A percentile compares a stretch with the other conserved stretches of the same genome.
phyloP scores from a whole-genome alignment of 2,888 invertebrate genomes.

The Neuroscelio doddi region DNA sequence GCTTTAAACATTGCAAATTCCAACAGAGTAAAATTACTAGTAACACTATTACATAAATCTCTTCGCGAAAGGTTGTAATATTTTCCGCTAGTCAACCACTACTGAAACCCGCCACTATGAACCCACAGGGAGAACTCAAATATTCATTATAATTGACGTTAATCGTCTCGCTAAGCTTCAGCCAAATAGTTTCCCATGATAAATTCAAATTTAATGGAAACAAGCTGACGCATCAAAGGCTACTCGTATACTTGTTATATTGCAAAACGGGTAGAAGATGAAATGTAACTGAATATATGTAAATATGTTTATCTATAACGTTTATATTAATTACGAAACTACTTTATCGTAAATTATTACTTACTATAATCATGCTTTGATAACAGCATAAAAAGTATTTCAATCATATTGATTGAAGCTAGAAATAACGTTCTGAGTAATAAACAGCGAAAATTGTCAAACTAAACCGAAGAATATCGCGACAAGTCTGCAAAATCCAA shows the following conservation, averaged over 20 bases:
- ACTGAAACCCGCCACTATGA: conserved; percentile 43
- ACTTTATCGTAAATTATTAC: no score
- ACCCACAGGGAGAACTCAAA: conserved; percentile 44
- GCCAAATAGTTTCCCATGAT: conserved; percentile 37
- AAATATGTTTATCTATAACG: no score
- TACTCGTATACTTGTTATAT: not conserved
- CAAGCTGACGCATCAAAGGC: conserved; percentile 9
- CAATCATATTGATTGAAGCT: no score
- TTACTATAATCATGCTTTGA: no score
- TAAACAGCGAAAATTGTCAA: conserved; percentile 1
- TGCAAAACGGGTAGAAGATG: no score
- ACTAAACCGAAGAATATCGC: conserved; percentile 1
- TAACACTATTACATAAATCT: conserved; percentile 55
- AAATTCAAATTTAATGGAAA: conserved; percentile 38
- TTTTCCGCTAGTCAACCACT: conserved; percentile 47
- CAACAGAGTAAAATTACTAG: conserved; percentile 52
- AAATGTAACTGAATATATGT: no score
- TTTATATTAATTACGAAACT: no score
- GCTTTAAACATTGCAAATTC: conserved; percentile 63
- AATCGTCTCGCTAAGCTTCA: conserved; percentile 46
- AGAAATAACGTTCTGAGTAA: not conserved
- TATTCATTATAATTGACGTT: conserved; percentile 56
- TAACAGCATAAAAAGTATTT: no score
- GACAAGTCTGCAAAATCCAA: conserved; percentile 19
- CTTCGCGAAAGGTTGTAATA: conserved; percentile 29